Base-by-base conservation (phyloP, 2,113 vertebrate species). In the Perccottus glenii region DNA sequence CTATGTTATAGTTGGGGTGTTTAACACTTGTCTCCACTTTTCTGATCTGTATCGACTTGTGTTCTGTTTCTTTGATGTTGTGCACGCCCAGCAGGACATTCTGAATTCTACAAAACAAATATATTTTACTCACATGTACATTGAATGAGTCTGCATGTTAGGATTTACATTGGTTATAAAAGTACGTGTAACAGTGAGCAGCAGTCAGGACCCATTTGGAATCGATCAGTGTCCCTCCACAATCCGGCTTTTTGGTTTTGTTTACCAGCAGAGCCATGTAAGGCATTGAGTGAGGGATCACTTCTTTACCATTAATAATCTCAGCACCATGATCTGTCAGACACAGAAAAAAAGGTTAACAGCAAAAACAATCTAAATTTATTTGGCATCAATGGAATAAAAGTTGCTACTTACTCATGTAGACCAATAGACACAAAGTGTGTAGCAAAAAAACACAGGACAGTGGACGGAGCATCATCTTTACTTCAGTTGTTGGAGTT, bases 131-230 rank as follows among this genome's bases (percentile, higher is more conserved):
- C 50, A 49, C 8, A 67, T 7, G 11, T 11, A 4, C 9, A 12
- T 53, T 43, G 1, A 9, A 43, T 43, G n/a, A 11, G 15, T 43
- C 11, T 42, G 15, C 16, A 16, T 15, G 8, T 57, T n/a, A 40
- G 14, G 14, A 16, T 42, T 53, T 53, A 12, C 11, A 35, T 33
- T 3, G 2, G 6, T 14, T 35, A n/a, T 55, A 36, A n/a, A 38
- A 7, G 49, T 45, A 69, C 84, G 7, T 0, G 0, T 0, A 0
- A 51, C 90, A 91, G 70, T 92, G 91, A 8, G 89, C 90, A 36
- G 90, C 89, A 27, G 90, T 92, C 61, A 92, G 80, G 40, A 92
- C 82, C 90, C 88, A 92, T 12, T 10, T 52, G 16, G 63, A 40
- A 50, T 63, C 0, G 55, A 91, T 88, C n/a, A 92, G 67, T 2